Base-by-base conservation (phyloP, 2,888 invertebrate species). In the Eledone cirrhosa region DNA sequence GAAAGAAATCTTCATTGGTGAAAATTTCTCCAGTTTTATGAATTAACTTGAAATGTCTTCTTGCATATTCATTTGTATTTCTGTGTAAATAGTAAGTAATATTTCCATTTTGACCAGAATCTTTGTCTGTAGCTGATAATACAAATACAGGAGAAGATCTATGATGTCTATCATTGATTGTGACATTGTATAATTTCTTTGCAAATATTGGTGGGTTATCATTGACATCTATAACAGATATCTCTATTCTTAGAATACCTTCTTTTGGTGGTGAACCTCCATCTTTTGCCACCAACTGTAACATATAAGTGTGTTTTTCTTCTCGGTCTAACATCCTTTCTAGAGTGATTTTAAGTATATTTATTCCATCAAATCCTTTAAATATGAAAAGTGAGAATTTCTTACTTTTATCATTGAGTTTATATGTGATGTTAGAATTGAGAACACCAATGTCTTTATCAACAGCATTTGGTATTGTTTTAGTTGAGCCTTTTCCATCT, bases 351-450 rank as follows among this genome's bases (percentile, higher is more conserved):
- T 29, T 33, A 19, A 67, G 33, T 13, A 19, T 29, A 3, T 29
- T 31, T 29, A 33, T 67, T 29, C 67, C 67, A 67, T 67, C 67
- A 31, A 67, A 29, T 31, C 67, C 33, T 67, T 67, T 67, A 29
- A 33, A 67, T 31, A 31, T 33, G 33, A 67, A 67, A 31, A 67
- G 33, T 67, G 67, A 67, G n/a, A n/a, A n/a, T n/a, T n/a, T n/a
- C n/a, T n/a, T n/a, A n/a, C n/a, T n/a, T n/a, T n/a, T n/a, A n/a
- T n/a, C n/a, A n/a, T n/a, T n/a, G n/a, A n/a, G n/a, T n/a, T n/a
- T n/a, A n/a, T n/a, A n/a, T n/a, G n/a, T n/a, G n/a, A n/a, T n/a
- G n/a, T n/a, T n/a, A n/a, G n/a, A n/a, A n/a, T n/a, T n/a, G n/a
- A n/a, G n/a, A n/a, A n/a, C n/a, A n/a, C n/a, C n/a, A n/a, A n/a